These are phyloP conservation scores for Zeugodacus cucurbitae DNA, from an alignment of 1,140 invertebrate species.

Conservation along the genomic window DNA sequence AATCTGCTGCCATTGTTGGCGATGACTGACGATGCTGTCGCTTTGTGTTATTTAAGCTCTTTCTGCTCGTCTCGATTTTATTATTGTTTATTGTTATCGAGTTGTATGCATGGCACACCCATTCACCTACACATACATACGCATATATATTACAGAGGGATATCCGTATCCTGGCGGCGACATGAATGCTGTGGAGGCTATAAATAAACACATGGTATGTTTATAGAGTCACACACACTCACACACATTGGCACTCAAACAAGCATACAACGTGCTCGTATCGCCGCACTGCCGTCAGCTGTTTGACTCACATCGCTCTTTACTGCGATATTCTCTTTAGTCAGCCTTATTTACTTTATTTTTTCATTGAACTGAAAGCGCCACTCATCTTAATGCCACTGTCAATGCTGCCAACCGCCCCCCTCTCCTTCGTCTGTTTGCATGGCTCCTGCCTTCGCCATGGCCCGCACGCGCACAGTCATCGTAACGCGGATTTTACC, in stretches of 20 bases:
- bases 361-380: neutral
- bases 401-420: neutral
- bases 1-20: conserved; percentile 20
- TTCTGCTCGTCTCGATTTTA: neutral
- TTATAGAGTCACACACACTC: neutral
- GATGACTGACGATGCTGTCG: neutral
- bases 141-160: neutral
- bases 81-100: conserved; percentile 12
- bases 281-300: neutral
- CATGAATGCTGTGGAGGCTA: neutral
- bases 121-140: neutral
- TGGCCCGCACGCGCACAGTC: neutral
- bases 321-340: neutral
- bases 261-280: neutral
- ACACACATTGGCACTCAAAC: neutral
- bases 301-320: neutral
- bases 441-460: neutral
- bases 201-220: neutral
- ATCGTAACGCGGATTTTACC: neutral
- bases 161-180: neutral
- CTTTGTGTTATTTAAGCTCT: conserved; percentile 9
- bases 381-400: conserved; percentile 20
- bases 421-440: neutral
- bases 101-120: neutral
- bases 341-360: neutral